Conservation (phyloP, 2,797 vertebrate species). For the Tokudaia muenninki region DNA sequence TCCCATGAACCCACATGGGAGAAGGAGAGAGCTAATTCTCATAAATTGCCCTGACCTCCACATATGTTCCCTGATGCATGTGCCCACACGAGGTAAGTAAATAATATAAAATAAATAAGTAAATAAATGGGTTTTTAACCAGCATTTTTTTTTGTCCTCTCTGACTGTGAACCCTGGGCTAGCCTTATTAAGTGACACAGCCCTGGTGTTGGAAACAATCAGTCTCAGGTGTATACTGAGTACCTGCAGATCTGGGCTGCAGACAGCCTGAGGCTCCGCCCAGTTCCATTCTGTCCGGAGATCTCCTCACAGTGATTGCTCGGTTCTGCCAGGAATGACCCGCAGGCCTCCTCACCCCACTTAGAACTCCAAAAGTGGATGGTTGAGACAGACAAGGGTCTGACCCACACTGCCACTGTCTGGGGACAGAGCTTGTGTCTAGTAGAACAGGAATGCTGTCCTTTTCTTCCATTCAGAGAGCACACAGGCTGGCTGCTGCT, state of each 20-base stretch:
- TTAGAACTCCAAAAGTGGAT: not conserved
- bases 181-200: not conserved
- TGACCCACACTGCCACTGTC: not conserved
- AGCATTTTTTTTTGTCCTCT: not conserved
- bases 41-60: not conserved
- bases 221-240: not conserved
- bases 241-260: not conserved
- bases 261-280: not conserved
- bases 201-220: not conserved
- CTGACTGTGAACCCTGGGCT: not conserved
- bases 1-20: too few species aligned
- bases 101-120: not conserved
- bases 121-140: not conserved
- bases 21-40: not conserved
- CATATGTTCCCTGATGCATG: too few species aligned
- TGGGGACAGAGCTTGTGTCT: not conserved
- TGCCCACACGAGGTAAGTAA: too few species aligned
- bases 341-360: accelerated
- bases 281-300: not conserved
- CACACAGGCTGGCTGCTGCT: too few species aligned
- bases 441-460: not conserved
- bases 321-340: not conserved
- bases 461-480: not conserved
- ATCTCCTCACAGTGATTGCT: not conserved
- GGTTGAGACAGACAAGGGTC: not conserved